phyloP scores from a whole-genome alignment of 2,888 invertebrate species.

The Ectemnius cavifrons region DNA sequence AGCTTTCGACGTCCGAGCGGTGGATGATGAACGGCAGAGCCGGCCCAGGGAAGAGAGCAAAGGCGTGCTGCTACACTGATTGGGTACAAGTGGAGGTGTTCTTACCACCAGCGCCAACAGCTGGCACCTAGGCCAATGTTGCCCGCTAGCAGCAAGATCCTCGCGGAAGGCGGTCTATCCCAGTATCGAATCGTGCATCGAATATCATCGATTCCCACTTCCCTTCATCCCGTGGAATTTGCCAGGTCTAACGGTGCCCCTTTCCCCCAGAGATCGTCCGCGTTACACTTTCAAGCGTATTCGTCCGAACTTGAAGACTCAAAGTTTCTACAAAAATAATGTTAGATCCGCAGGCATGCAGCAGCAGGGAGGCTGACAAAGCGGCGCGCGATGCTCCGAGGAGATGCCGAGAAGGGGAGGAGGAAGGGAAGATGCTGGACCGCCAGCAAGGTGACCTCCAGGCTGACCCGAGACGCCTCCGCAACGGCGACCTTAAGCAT shows the following conservation, averaged over 20 bases:
- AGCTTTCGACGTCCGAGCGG: conserved; percentile 40
- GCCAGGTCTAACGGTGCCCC: neutral
- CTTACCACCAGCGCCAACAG: conserved; percentile 58
- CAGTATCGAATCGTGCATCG: conserved; percentile 61
- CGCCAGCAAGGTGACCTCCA: conserved; percentile 65
- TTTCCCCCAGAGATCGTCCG: too few species aligned
- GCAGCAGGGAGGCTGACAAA: conserved; percentile 12
- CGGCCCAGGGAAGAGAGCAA: conserved; percentile 36
- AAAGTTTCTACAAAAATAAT: too few species aligned
- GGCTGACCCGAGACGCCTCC: conserved; percentile 66
- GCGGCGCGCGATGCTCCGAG: conserved; percentile 40
- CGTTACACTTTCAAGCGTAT: too few species aligned
- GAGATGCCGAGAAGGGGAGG: conserved; percentile 55
- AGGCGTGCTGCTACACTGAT: conserved; percentile 51
- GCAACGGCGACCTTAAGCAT: conserved; percentile 66
- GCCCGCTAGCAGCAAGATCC: conserved; percentile 54
- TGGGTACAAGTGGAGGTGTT: conserved; percentile 56
- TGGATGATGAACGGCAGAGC: conserved; percentile 56
- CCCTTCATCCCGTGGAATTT: conserved; percentile 20
- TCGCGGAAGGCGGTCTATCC: conserved; percentile 26
- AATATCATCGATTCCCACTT: conserved; percentile 42
- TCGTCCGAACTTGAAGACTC: too few species aligned
- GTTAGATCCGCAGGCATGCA: neutral
- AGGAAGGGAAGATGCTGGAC: conserved; percentile 59
- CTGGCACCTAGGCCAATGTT: conserved; percentile 61